These are phyloP conservation scores for Artemia sinica DNA, from an alignment of 2,888 invertebrate genomes.

Conservation along the genomic window DNA sequence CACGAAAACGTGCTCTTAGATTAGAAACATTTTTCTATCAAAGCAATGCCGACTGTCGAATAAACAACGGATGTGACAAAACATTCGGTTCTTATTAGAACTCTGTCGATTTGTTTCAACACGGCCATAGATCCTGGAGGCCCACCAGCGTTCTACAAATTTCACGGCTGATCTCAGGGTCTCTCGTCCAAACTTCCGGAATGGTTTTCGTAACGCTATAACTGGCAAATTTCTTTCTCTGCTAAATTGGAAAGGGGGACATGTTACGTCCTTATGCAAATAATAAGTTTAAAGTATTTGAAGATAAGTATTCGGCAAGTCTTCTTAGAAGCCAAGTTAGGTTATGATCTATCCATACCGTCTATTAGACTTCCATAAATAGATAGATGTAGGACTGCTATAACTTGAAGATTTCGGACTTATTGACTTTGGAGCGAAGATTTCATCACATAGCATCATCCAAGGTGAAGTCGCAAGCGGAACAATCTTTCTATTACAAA, in stretches of 20 bases:
- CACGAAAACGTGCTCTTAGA: constrained; percentile 8
- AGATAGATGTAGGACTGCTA: too few relatives aligned
- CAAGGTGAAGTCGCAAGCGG: too few relatives aligned
- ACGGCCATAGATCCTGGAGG: constrained; percentile 3
- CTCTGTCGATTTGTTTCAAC: constrained; percentile 13
- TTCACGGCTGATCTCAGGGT: neutral
- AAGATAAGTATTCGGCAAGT: constrained; percentile 3
- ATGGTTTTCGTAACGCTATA: neutral
- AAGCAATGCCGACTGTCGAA: neutral
- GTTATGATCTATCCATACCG: too few relatives aligned
- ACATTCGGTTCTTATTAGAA: constrained; percentile 13
- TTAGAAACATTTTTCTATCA: constrained; percentile 11
- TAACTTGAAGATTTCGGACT: too few relatives aligned
- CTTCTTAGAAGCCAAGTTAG: neutral
- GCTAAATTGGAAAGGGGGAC: too few relatives aligned
- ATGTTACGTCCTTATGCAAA: too few relatives aligned
- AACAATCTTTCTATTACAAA: too few relatives aligned
- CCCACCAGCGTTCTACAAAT: constrained; percentile 1
- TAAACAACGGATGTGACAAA: constrained; percentile 12
- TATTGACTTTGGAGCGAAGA: too few relatives aligned
- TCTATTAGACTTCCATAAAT: too few relatives aligned
- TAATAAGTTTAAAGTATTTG: neutral
- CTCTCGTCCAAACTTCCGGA: neutral
- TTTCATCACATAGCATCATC: too few relatives aligned
- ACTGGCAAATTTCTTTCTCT: too few relatives aligned